Conservation (phyloP, 2,113 vertebrate genomes). For the Columba livia region DNA sequence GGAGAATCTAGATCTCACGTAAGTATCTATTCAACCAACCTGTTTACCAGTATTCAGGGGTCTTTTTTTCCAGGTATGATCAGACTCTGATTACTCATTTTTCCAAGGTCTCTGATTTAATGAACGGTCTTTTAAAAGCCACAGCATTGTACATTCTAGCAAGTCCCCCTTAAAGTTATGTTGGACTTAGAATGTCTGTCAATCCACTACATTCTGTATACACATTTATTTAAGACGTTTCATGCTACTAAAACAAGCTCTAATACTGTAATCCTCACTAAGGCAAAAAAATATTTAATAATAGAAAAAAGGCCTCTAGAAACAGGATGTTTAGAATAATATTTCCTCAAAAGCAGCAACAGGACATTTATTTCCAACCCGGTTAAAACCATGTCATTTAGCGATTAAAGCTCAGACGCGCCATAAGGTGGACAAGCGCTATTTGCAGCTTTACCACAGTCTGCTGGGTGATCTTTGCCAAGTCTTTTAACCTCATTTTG, state of each 20-base stretch:
- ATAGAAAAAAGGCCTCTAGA: neutral
- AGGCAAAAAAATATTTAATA: neutral
- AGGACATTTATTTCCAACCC: neutral
- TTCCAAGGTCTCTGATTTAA: neutral
- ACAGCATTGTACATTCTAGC: neutral
- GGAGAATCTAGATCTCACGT: neutral
- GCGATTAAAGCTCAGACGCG: neutral
- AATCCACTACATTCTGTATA: neutral
- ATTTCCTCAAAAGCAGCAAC: neutral
- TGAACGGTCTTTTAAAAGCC: neutral
- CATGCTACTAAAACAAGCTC: neutral
- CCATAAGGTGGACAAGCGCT: neutral
- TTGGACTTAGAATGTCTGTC: neutral
- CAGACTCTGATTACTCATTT: neutral
- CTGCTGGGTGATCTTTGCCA: neutral
- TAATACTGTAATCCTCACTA: neutral
- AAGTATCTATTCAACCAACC: neutral
- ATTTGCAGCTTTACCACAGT: neutral
- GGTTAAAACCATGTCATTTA: neutral
- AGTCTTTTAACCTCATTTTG: slow-evolving; percentile 42
- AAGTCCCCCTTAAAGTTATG: neutral
- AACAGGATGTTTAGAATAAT: neutral
- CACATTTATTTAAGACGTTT: neutral
- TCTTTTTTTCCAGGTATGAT: neutral
- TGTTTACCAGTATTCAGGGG: neutral